Evolutionary conservation across 2,113 vertebrate species (phyloP), one percentile per base, ranked within the genome.

Genomic region (Pungitius pungitius): DNA sequence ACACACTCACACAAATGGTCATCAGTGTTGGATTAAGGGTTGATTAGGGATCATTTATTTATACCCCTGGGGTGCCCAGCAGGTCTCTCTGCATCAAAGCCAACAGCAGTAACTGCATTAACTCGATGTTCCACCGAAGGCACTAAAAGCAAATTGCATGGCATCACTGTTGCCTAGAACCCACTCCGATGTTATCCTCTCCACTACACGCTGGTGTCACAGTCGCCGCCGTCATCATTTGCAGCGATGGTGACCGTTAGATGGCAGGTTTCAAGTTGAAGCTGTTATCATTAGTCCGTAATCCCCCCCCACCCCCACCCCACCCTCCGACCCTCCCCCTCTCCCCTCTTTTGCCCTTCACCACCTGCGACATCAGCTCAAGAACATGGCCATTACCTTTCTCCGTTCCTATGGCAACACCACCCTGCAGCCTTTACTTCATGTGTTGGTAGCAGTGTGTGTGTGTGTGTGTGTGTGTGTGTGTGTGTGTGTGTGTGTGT

Each of bases 391-490:
- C 88, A 88, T 93, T 92, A 94, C 90, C 83, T 93, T 87, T 86
- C 87, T 83, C 63, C 42, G 93, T 94, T 93, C 79, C 92, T 89
- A 90, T 94, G 91, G 93, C 91, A 94, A 94, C 93, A 84, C 85
- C 83, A 85, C 86, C 88, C 90, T 81, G 87, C 88, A 89, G 87
- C 73, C 76, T 70, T 68, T 62, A 39, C 77, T 70, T 68, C 59
- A 39, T 76, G 83, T 88, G 81, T 83, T 69, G 66, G 67, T 64
- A 67, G 74, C 63, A 60, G 70, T 65, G 64, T 74, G 78, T 72
- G 66, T 61, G 40, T 69, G 62, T 67, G 62, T n/a, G n/a, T 61
- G 40, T 69, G 63, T 67, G 62, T 30, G 70, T 65, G 64, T 11
- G 27, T 68, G 49, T 26, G 57, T 27, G 45, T 61, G 40, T 69